A percentile compares a stretch with the other conserved stretches of the same genome.
Conservation (phyloP, 2,888 invertebrate species). For the Drosophila testacea region DNA sequence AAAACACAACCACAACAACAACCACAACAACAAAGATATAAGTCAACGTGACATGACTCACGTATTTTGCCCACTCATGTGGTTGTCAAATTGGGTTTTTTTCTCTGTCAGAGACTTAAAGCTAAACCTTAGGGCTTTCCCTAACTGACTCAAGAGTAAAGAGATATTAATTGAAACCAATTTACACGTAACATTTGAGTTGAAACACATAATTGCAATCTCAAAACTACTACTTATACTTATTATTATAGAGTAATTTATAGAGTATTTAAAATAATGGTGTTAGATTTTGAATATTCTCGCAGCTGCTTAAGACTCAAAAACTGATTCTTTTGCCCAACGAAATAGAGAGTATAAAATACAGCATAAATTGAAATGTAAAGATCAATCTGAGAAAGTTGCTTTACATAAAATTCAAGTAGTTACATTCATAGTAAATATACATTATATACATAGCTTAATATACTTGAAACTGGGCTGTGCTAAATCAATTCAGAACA, state of each 20-base stretch:
- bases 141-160: background rate
- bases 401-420: background rate
- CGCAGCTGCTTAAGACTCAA: background rate
- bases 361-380: background rate
- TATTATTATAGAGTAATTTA: too few relatives aligned
- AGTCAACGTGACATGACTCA: conserved; percentile 41
- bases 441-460: conserved; percentile 8
- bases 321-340: background rate
- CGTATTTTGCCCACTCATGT: conserved; percentile 20
- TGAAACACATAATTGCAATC: background rate
- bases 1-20: conserved; percentile 1
- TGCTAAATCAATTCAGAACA: background rate
- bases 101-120: background rate
- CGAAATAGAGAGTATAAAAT: background rate
- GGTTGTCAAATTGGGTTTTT: conserved; percentile 5
- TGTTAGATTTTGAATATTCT: too few relatives aligned
- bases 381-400: background rate
- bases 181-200: too few relatives aligned
- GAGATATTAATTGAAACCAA: too few relatives aligned
- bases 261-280: too few relatives aligned
- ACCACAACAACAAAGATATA: conserved; percentile 7
- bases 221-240: background rate
- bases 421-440: background rate
- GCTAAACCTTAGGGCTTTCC: background rate
- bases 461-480: background rate